Conservation (phyloP, 2,797 vertebrate species). For the Pantherophis alleghaniensis region DNA sequence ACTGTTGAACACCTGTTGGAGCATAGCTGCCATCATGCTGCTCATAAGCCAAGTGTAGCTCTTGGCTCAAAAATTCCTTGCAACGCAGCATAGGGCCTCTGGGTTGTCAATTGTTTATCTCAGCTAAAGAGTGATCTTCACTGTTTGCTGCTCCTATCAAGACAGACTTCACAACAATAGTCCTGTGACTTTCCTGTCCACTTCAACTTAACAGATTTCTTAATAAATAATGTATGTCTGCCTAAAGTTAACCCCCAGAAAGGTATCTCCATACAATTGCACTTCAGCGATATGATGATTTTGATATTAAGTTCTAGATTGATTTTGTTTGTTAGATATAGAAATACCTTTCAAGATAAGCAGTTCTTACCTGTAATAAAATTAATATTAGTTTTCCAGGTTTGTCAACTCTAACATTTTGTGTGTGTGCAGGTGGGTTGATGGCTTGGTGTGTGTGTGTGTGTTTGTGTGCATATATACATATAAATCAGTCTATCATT, state of each 20-base stretch:
- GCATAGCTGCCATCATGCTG: neutral
- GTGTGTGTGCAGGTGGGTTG: neutral
- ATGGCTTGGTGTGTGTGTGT: neutral
- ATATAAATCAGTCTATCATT: neutral
- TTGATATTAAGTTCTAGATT: constrained; percentile 16
- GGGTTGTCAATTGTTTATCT: neutral
- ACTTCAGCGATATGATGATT: constrained; percentile 32
- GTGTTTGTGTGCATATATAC: neutral
- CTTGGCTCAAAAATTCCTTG: neutral
- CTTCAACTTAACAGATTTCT: neutral
- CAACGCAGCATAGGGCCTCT: neutral
- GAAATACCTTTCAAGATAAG: constrained; percentile 52
- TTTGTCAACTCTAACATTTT: constrained; percentile 38
- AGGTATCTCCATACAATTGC: neutral
- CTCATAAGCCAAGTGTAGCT: neutral
- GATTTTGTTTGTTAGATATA: constrained; percentile 45
- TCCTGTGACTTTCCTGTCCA: neutral
- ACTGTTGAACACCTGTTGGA: neutral
- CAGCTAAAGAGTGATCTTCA: neutral
- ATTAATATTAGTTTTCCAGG: constrained; percentile 9
- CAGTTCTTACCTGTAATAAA: constrained; percentile 29
- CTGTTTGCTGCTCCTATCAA: neutral
- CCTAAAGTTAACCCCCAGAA: neutral
- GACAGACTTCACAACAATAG: neutral
- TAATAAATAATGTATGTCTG: neutral